Evolutionary conservation across 2,888 invertebrate species (phyloP), one percentile per base, ranked within the genome.

Genomic region (Metallyticus violacea): DNA sequence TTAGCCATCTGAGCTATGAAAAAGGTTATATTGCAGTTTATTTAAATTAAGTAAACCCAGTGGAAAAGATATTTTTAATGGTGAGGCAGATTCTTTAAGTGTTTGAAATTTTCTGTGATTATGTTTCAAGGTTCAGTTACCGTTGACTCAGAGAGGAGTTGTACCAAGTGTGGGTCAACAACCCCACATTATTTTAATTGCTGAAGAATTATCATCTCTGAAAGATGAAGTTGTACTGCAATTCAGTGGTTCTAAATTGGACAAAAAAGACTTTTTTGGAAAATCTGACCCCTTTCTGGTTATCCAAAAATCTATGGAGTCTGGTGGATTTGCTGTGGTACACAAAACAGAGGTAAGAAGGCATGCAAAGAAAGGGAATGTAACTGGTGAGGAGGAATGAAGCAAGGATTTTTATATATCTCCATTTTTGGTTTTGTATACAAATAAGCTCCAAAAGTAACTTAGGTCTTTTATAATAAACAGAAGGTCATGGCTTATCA

Each of bases 281-380:
- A 90, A 90, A 88, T 90, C 91, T 6, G 91, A 91, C 88, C 91
- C 91, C 7, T 92, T 91, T 88, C 88, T 92, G 22, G 90, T 90
- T 78, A 90, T 92, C 62, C 91, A 90, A 79, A 92, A 92, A 89
- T 89, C 90, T 4, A 91, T 93, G 88, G 92, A 92, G 22, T 91
- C 91, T 28, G 90, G 91, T 29, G 90, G 90, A 78, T 92, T 91
- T 87, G 91, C 92, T 86, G 90, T 93, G 15, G 93, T 93, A 4
- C 93, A 93, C 89, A 93, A 93, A 90, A 93, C 93, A 77, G 94
- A 94, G 90, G 92, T 92, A 84, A 91, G 87, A 86, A 6, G 9
- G 4, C 3, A 62, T 62, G 40, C 15, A 62, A 62, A 62, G 40
- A 15, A 62, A 62, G 0, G 4, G 2, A 9, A 7, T 15, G 15